Evolutionary conservation across 2,797 vertebrate species (phyloP).

Genomic region (Malacoctenus gilli): DNA sequence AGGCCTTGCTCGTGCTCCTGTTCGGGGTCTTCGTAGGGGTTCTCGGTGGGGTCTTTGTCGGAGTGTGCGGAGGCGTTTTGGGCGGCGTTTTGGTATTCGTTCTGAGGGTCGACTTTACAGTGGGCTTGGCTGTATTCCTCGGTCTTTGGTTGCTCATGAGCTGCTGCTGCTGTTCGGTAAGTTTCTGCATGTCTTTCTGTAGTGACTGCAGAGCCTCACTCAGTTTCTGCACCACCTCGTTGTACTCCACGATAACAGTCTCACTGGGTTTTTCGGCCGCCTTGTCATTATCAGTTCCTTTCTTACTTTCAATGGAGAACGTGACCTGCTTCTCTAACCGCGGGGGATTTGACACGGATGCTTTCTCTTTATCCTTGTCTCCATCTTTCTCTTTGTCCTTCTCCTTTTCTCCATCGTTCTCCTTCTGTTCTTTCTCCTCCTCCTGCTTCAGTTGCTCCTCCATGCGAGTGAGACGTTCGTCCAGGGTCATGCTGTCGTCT

Average conservation of each 20-base stretch:
- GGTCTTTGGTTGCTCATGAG: conserved; percentile 82
- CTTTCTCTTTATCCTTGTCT: conserved; percentile 49
- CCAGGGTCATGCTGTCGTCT: conserved; percentile 68
- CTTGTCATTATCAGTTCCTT: conserved; percentile 53
- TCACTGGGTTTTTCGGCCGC: conserved; percentile 56
- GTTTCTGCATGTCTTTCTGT: conserved; percentile 90
- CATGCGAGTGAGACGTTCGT: conserved; percentile 82
- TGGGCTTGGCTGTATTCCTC: conserved; percentile 49
- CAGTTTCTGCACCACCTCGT: conserved; percentile 89
- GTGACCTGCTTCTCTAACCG: conserved; percentile 88
- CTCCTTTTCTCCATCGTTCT: conserved; percentile 58
- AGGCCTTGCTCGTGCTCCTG: conserved; percentile 72
- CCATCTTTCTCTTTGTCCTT: conserved; percentile 53
- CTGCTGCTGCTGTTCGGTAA: conserved; percentile 90
- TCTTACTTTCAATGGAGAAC: conserved; percentile 85
- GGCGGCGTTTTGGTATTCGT: conserved; percentile 39
- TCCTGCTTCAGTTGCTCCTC: conserved; percentile 80
- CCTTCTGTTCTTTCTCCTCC: conserved; percentile 68
- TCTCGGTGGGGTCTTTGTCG: conserved; percentile 67
- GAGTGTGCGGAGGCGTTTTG: conserved; percentile 66
- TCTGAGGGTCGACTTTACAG: conserved; percentile 47
- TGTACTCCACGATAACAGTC: conserved; percentile 82
- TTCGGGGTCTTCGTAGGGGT: conserved; percentile 65
- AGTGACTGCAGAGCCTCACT: conserved; percentile 86
- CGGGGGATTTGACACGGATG: conserved; percentile 45